Evolutionary conservation across 2,797 vertebrate genomes (phyloP).

Genomic region (Potorous gilbertii): DNA sequence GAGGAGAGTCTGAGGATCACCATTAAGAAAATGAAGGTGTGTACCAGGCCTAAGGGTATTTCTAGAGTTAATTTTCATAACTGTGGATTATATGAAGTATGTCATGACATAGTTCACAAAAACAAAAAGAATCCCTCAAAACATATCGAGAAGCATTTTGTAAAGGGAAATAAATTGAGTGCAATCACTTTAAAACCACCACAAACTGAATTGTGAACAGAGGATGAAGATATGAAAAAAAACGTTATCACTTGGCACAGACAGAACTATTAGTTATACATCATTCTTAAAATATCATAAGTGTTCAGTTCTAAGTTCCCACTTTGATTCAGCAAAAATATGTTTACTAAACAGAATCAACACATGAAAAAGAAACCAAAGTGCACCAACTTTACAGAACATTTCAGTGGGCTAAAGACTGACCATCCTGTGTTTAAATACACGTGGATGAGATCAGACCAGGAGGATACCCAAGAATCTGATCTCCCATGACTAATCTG

Average conservation of each 20-base stretch:
- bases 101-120: not conserved
- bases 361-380: not conserved
- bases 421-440: not conserved
- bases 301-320: not conserved
- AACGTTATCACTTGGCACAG: not conserved
- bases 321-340: not conserved
- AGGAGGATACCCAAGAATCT: not conserved
- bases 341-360: not conserved
- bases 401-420: not conserved
- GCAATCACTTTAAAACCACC: slow-evolving; percentile 11
- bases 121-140: not conserved
- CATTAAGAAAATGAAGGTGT: not conserved
- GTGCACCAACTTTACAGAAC: not conserved
- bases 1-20: not conserved
- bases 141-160: not conserved
- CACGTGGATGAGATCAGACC: not conserved
- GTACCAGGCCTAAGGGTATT: not conserved
- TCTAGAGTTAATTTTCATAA: not conserved
- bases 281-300: not conserved
- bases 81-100: not conserved
- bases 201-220: slow-evolving; percentile 19
- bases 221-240: not conserved
- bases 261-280: not conserved
- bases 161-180: not conserved
- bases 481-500: fast-evolving